Evolutionary conservation across 1,140 invertebrate genomes (phyloP).

Genomic region (Antheraea mylitta): DNA sequence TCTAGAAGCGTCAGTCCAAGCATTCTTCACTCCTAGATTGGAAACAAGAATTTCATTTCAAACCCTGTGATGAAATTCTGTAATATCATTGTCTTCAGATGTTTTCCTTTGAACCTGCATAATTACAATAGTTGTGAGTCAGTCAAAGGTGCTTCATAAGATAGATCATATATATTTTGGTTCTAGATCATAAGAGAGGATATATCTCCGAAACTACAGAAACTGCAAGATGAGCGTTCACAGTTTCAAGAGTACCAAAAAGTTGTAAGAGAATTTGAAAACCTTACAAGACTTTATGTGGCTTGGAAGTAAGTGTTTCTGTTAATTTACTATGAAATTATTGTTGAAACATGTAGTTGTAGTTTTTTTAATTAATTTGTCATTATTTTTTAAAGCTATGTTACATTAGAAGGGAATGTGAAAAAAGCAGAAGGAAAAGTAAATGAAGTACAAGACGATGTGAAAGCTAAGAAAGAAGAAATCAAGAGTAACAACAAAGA

Average conservation of each 20-base stretch:
- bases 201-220: conserved; percentile 92
- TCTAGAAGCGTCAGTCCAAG: no score
- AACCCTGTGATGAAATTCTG: no score
- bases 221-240: conserved; percentile 91
- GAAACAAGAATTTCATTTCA: no score
- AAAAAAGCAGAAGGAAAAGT: conserved; percentile 79
- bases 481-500: conserved; percentile 80
- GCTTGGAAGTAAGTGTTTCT: conserved; percentile 83
- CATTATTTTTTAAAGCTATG: conserved; percentile 55
- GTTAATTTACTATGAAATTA: neutral
- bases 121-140: no score
- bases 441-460: conserved; percentile 74
- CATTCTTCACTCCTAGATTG: no score
- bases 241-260: conserved; percentile 95
- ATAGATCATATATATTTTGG: conserved; percentile 3
- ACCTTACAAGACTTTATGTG: conserved; percentile 87
- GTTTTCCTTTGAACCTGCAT: no score
- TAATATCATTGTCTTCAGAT: no score
- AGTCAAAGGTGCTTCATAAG: no score
- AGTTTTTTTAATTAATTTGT: neutral
- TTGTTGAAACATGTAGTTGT: neutral
- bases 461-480: conserved; percentile 76
- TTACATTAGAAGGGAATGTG: conserved; percentile 76
- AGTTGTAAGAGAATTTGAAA: conserved; percentile 91
- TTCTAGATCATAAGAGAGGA: conserved; percentile 92